Percentiles rank a stretch among this genome's conserved stretches.
Evolutionary conservation across 2,797 vertebrate species (phyloP).

Genomic region (Pteronotus mesoamericanus): DNA sequence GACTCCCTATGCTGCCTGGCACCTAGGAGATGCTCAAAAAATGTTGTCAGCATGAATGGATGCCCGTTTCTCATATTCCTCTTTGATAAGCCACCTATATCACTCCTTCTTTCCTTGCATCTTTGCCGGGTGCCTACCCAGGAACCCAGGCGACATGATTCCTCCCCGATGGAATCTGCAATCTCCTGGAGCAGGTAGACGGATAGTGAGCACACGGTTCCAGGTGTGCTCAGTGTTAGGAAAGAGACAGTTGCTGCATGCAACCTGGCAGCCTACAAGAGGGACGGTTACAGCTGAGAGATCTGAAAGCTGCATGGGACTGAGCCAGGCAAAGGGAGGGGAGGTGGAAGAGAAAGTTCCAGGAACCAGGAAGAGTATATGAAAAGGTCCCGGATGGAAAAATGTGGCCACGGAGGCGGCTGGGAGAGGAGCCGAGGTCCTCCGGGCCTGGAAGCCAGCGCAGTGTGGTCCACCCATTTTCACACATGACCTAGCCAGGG

Average conservation of each 20-base stretch:
- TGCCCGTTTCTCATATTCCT: background rate
- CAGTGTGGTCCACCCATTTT: background rate
- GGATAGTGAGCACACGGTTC: background rate
- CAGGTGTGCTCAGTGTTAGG: background rate
- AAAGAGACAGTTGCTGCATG: background rate
- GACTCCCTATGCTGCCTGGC: background rate
- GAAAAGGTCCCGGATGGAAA: background rate
- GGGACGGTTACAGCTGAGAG: background rate
- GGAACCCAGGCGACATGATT: background rate
- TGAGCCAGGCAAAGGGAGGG: background rate
- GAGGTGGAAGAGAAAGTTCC: background rate
- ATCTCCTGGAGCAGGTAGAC: background rate
- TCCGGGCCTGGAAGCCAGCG: background rate
- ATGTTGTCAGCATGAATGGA: background rate
- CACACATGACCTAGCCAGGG: background rate
- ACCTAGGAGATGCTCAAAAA: background rate
- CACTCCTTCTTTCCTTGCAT: background rate
- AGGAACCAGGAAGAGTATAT: background rate
- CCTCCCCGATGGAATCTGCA: background rate
- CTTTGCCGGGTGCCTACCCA: background rate
- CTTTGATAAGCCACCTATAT: background rate
- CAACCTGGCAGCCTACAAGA: background rate
- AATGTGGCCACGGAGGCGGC: background rate
- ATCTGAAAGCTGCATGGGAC: background rate
- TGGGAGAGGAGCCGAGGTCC: background rate